phyloP scores from a whole-genome alignment of 2,797 vertebrate genomes.

The Coregonus ussuriensis region DNA sequence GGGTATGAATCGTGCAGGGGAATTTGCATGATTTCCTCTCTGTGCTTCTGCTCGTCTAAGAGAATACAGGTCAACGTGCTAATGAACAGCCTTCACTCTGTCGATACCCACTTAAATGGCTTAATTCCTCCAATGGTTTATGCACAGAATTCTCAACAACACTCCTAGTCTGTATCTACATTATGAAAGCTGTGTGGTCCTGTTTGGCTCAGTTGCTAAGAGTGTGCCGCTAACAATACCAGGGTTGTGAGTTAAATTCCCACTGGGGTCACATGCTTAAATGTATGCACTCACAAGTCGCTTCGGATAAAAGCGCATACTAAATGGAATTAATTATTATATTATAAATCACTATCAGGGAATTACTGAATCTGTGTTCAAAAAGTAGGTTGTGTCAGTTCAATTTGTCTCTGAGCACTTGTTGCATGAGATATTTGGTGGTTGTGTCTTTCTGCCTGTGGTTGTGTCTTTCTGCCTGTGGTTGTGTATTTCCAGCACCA shows the following conservation, averaged over 20 bases:
- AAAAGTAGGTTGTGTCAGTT: background rate
- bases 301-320: background rate
- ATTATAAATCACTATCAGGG: background rate
- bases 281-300: background rate
- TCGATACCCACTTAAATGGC: background rate
- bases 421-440: background rate
- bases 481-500: background rate
- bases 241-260: background rate
- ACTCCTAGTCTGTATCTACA: background rate
- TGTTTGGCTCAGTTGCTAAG: background rate
- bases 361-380: background rate
- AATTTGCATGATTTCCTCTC: background rate
- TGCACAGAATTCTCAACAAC: conserved; percentile 1
- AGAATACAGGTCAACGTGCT: background rate
- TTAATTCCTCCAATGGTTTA: background rate
- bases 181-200: background rate
- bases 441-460: background rate
- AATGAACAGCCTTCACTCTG: background rate
- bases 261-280: background rate
- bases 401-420: background rate
- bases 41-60: background rate
- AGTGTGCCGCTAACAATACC: background rate
- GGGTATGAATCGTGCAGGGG: background rate
- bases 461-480: background rate
- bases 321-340: background rate